Evolutionary conservation across 2,797 vertebrate species (phyloP), one percentile per base, ranked within the genome.

Genomic region (Mus caroli): DNA sequence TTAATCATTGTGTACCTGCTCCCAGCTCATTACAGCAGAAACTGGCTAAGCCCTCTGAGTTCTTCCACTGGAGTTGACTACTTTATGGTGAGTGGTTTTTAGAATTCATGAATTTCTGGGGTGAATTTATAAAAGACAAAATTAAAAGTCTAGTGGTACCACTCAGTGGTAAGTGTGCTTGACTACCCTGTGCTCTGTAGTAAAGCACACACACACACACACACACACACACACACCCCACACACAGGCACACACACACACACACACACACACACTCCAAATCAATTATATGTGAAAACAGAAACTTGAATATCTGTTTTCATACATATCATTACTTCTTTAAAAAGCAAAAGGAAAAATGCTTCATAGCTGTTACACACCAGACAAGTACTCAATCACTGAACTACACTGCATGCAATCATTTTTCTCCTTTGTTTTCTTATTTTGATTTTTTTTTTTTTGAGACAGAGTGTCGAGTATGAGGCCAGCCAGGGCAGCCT

Each of bases 251-350:
- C 64, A 34, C 62, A 62, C 60, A 62, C 26, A 62, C 60, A 62
- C 60, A 62, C 24, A 62, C 24, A 62, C 60, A 62, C 60, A 62
- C 64, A 67, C 12, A 60, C 8, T 20, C n/a, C 17, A 71, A 37
- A 89, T 62, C 15, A 77, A n/a, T 62, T 77, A 26, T 17, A 88
- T 69, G 56, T 75, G 62, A 94, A 94, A 20, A 82, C 76, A 96
- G 24, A 94, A 80, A 77, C 14, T n/a, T 40, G 40, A 52, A 52
- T 96, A 92, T 86, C 6, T 91, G 52, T 88, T 94, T 77, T 78
- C n/a, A 92, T 76, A 40, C 52, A 50, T 10, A 46, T n/a, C 40
- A 34, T 28, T 40, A 80, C 76, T 24, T 91, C 50, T 46, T 54
- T 86, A 20, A 75, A 75, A 71, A 76, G 9, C 20, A 40, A 73